These are phyloP conservation scores for Pyrocephalus nanus DNA, from an alignment of 2,797 vertebrate species.

Conservation along the genomic window DNA sequence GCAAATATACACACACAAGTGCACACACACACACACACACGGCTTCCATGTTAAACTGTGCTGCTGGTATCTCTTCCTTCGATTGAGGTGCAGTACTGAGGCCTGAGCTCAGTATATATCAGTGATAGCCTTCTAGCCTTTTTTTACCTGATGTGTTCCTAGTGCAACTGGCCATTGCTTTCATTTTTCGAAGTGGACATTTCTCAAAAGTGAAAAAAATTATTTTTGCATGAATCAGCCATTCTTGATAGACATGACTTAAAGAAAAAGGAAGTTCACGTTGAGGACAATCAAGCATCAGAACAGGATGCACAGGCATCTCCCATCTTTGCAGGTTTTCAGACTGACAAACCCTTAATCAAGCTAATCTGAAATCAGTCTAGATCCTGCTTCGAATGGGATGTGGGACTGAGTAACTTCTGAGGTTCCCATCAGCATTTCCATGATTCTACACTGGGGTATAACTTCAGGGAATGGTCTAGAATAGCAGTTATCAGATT, in stretches of 20 bases:
- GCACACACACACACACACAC: accelerated
- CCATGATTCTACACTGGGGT: background rate
- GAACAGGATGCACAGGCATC: background rate
- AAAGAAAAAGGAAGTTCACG: background rate
- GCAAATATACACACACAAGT: background rate
- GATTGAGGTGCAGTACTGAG: accelerated
- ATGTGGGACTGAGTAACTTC: background rate
- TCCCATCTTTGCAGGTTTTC: background rate
- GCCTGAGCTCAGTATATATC: background rate
- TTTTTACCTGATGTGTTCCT: background rate
- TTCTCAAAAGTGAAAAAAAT: background rate
- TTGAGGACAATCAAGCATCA: background rate
- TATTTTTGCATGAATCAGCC: background rate
- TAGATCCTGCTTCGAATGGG: background rate
- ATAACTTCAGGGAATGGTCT: background rate
- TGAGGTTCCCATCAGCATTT: background rate
- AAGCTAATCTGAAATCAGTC: background rate
- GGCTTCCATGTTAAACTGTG: background rate
- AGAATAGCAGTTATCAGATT: background rate
- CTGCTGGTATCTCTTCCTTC: background rate
- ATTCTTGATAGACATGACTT: background rate
- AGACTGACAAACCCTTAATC: background rate
- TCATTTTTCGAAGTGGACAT: background rate
- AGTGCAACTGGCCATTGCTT: background rate
- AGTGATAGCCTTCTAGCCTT: background rate